A percentile compares a stretch with the other conserved stretches of the same genome.
Conservation (phyloP, 1,140 invertebrate species). For the Hestina assimilis region DNA sequence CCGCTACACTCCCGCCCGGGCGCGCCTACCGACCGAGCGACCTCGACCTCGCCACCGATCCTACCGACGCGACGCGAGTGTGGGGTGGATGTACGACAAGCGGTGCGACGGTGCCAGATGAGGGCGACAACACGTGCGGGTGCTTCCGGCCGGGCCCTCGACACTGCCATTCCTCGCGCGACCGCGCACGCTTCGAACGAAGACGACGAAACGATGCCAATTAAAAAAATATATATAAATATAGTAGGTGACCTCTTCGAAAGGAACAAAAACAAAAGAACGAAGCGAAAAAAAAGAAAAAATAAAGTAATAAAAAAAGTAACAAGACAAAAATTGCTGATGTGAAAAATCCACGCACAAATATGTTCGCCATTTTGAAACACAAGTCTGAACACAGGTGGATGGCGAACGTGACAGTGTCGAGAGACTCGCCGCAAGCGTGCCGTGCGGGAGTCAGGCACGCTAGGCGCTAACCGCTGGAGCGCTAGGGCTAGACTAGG, state of each 20-base stretch:
- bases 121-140: constrained; percentile 43
- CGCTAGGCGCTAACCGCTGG: constrained; percentile 17
- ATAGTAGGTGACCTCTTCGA: too few relatives aligned
- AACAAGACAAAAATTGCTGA: background rate
- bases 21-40: constrained; percentile 23
- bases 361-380: background rate
- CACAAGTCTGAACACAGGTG: constrained; percentile 1
- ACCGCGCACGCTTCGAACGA: background rate
- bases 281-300: background rate
- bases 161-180: constrained; percentile 36
- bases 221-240: too few relatives aligned
- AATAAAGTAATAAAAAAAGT: too few relatives aligned
- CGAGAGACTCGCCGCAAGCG: constrained; percentile 34
- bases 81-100: constrained; percentile 56
- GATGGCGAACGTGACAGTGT: constrained; percentile 22
- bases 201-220: too few relatives aligned
- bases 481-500: constrained; percentile 25
- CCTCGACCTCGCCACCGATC: constrained; percentile 23
- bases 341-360: constrained; percentile 8
- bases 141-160: constrained; percentile 45
- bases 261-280: constrained; percentile 2
- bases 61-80: constrained; percentile 51
- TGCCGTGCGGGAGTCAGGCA: constrained; percentile 22
- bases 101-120: constrained; percentile 43
- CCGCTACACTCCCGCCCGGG: constrained; percentile 30